phyloP scores from a whole-genome alignment of 2,113 vertebrate species.

The Eurystomus gularis region DNA sequence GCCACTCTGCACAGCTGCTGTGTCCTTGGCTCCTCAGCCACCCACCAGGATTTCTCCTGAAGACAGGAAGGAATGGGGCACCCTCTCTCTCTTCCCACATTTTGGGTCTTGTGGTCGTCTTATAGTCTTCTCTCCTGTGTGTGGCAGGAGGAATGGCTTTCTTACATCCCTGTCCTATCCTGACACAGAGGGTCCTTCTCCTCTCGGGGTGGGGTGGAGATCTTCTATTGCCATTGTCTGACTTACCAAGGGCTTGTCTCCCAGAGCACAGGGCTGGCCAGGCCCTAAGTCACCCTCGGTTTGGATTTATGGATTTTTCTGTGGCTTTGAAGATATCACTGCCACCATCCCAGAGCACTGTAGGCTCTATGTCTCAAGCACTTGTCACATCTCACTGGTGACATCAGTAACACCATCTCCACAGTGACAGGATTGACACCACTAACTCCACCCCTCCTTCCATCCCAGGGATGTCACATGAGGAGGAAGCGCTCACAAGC shows the following conservation, averaged over 20 bases:
- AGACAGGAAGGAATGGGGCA: accelerated
- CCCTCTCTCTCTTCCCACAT: not conserved
- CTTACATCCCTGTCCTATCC: not conserved
- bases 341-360: not conserved
- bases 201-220: not conserved
- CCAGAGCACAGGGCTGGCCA: not conserved
- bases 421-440: not conserved
- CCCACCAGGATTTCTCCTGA: not conserved
- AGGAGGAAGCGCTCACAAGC: not conserved
- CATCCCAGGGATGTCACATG: accelerated
- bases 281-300: not conserved
- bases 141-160: not conserved
- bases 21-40: not conserved
- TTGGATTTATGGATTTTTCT: not conserved
- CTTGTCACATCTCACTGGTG: not conserved
- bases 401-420: not conserved
- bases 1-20: not conserved
- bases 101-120: not conserved
- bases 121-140: not conserved
- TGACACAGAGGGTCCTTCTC: not conserved
- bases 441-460: not conserved
- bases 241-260: not conserved
- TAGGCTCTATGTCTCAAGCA: not conserved
- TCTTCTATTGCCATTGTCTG: not conserved
- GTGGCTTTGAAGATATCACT: not conserved